Conservation (phyloP, 2,797 vertebrate species). For the Spatula clypeata region DNA sequence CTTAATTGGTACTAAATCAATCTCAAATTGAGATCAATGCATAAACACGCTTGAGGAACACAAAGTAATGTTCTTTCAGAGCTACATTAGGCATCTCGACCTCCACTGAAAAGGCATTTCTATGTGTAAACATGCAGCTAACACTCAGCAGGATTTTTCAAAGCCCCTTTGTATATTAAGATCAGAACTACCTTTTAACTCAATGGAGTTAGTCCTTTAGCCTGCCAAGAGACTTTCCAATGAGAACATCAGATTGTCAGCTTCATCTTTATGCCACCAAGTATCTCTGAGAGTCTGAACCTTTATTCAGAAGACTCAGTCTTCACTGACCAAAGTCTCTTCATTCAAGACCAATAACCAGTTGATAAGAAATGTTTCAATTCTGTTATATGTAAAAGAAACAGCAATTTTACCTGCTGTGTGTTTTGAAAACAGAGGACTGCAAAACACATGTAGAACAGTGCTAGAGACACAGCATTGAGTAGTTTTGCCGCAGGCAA, state of each 20-base stretch:
- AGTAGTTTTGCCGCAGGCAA: not conserved
- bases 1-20: slow-evolving; percentile 31
- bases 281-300: not conserved
- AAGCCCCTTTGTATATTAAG: not conserved
- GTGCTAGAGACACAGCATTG: not conserved
- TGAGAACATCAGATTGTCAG: not conserved
- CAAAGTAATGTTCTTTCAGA: not conserved
- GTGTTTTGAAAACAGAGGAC: fast-evolving
- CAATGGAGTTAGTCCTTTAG: not conserved
- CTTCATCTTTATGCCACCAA: not conserved
- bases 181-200: not conserved
- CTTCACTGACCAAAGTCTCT: not conserved
- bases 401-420: fast-evolving
- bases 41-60: slow-evolving; percentile 15
- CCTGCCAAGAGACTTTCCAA: not conserved
- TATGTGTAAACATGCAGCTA: not conserved
- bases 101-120: slow-evolving; percentile 28
- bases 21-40: not conserved
- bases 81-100: not conserved
- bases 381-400: not conserved
- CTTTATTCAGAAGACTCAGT: not conserved
- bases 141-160: not conserved
- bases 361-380: not conserved
- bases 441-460: not conserved
- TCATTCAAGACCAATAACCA: not conserved